Conservation (phyloP, 2,797 vertebrate genomes). For the Sebastes trivittatus region DNA sequence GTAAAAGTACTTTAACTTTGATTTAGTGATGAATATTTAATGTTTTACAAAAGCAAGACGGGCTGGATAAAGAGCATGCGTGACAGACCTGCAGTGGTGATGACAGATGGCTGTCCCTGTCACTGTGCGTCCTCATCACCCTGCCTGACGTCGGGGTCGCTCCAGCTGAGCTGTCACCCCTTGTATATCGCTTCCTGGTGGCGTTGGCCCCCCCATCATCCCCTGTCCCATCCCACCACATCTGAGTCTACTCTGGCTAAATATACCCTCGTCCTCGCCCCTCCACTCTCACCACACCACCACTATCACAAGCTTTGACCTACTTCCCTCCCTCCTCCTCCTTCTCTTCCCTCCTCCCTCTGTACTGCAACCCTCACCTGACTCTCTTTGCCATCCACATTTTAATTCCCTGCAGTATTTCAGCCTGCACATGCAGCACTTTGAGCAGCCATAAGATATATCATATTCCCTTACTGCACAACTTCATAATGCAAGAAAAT, state of each 20-base stretch:
- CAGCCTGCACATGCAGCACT: constrained; percentile 58
- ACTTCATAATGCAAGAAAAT: constrained; percentile 2
- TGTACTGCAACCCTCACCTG: constrained; percentile 48
- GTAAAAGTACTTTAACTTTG: background rate
- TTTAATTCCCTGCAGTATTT: constrained; percentile 45
- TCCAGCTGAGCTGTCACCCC: constrained; percentile 61
- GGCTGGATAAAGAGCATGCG: constrained; percentile 13
- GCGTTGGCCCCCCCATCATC: constrained; percentile 22
- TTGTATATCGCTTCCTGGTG: constrained; percentile 25
- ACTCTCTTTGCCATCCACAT: constrained; percentile 8
- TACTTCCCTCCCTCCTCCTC: constrained; percentile 57
- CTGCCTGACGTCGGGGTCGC: constrained; percentile 5
- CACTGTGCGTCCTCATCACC: constrained; percentile 23
- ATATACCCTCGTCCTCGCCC: constrained; percentile 54
- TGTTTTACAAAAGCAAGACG: background rate
- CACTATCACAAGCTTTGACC: constrained; percentile 70
- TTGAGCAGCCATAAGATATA: constrained; percentile 30
- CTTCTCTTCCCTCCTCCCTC: constrained; percentile 13
- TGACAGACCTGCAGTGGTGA: constrained; percentile 32
- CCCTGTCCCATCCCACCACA: constrained; percentile 31
- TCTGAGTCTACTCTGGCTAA: constrained; percentile 59
- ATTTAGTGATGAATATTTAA: background rate
- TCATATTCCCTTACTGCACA: background rate
- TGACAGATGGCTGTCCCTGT: constrained; percentile 47
- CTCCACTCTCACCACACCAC: constrained; percentile 6